These are phyloP conservation scores for Zoanthus solanderi DNA, from an alignment of 92 coral and sea anemone genomes.

Conservation along the genomic window DNA sequence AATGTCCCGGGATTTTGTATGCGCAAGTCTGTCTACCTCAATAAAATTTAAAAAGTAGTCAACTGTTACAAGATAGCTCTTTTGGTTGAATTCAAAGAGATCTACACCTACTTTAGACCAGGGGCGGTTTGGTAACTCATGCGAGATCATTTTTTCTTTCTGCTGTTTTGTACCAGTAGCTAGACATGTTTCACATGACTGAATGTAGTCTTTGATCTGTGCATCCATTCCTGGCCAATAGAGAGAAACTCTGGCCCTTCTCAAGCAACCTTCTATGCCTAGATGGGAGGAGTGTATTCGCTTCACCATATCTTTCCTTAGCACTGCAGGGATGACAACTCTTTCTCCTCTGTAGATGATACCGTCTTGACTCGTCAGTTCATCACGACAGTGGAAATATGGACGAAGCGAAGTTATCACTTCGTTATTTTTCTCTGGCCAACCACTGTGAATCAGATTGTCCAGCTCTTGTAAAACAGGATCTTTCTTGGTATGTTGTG, in stretches of 20 bases:
- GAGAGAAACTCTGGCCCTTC: conserved; percentile 34
- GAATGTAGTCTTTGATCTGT: no score
- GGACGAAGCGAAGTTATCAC: conserved; percentile 4
- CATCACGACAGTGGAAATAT: conserved; percentile 28
- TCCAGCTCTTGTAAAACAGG: conserved; percentile 25
- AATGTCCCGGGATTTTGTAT: no score
- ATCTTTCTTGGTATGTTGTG: neutral
- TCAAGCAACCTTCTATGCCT: conserved; percentile 33
- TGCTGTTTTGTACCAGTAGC: conserved; percentile 36
- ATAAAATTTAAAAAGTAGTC: conserved; percentile 56
- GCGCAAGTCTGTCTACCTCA: neutral
- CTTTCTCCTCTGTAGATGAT: neutral
- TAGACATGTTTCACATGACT: no score
- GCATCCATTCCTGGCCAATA: no score
- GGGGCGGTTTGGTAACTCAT: no score
- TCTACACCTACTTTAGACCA: no score
- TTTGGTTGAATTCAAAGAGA: conserved; percentile 25
- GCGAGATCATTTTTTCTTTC: neutral
- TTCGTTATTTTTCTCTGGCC: conserved; percentile 35
- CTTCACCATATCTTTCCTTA: conserved; percentile 1
- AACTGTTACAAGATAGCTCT: conserved; percentile 43
- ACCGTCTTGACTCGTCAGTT: neutral
- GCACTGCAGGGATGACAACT: conserved; percentile 7
- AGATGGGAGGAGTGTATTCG: conserved; percentile 40
- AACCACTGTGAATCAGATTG: neutral